Percentiles rank a stretch among this genome's conserved stretches.
These are phyloP conservation scores for Hydrolagus affinis DNA, from an alignment of 2,113 vertebrate species.

Conservation along the genomic window DNA sequence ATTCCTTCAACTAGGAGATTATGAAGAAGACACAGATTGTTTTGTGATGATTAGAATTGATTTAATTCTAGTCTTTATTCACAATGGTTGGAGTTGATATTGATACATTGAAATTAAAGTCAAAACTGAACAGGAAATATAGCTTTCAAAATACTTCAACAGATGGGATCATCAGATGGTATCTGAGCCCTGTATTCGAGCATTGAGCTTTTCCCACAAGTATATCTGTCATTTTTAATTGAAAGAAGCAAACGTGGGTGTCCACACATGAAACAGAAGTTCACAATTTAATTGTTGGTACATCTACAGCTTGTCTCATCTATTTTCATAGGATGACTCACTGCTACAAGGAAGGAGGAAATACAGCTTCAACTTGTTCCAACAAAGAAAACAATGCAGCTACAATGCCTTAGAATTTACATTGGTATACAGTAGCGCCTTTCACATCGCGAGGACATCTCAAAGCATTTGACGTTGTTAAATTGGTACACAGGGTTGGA, in stretches of 20 bases:
- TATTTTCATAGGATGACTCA: not conserved
- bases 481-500: too few relatives aligned
- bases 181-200: not conserved
- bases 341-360: not conserved
- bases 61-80: not conserved
- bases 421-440: too few relatives aligned
- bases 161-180: not conserved
- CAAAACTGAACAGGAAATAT: not conserved
- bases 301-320: conserved; percentile 1
- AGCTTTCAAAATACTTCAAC: conserved; percentile 1
- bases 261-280: not conserved
- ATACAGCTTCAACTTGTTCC: not conserved
- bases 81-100: not conserved
- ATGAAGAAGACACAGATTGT: too few relatives aligned
- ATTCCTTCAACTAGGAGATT: too few relatives aligned
- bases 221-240: not conserved
- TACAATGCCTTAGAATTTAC: not conserved
- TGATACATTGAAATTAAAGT: not conserved
- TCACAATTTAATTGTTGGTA: not conserved
- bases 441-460: too few relatives aligned
- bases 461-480: too few relatives aligned
- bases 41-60: too few relatives aligned
- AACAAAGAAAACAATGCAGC: not conserved
- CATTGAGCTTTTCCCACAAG: not conserved
- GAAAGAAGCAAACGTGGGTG: not conserved